Conservation (phyloP, 2,797 vertebrate species). For the Bucorvus abyssinicus region DNA sequence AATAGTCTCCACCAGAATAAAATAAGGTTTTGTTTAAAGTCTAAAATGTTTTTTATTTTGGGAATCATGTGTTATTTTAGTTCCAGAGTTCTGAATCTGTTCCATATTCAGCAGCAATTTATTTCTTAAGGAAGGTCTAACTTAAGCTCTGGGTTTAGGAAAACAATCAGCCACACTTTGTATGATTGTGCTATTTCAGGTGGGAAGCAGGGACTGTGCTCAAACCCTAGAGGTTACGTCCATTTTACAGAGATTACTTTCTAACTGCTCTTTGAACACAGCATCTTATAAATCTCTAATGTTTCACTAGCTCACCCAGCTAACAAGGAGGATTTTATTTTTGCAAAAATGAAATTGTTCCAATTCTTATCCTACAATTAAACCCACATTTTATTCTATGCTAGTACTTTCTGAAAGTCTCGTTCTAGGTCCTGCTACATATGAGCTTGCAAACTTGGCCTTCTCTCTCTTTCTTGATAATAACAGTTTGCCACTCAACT, state of each 20-base stretch:
- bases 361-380: not conserved
- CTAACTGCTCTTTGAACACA: not conserved
- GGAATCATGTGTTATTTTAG: not conserved
- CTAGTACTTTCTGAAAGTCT: not conserved
- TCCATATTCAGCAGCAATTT: conserved; percentile 26
- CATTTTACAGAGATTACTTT: not conserved
- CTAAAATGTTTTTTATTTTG: not conserved
- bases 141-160: not conserved
- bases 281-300: not conserved
- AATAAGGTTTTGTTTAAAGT: conserved; percentile 1
- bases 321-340: not conserved
- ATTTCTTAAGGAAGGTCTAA: conserved; percentile 1
- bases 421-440: not conserved
- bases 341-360: not conserved
- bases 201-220: not conserved
- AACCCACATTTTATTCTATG: not conserved
- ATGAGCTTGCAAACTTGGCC: not conserved
- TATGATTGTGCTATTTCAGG: not conserved
- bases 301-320: not conserved
- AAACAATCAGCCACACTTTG: not conserved
- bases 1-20: not conserved
- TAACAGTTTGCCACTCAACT: not conserved
- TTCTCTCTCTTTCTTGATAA: not conserved
- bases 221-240: not conserved
- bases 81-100: not conserved